Base-by-base conservation (phyloP, 1,140 invertebrate genomes). In the Drosophila serrata region DNA sequence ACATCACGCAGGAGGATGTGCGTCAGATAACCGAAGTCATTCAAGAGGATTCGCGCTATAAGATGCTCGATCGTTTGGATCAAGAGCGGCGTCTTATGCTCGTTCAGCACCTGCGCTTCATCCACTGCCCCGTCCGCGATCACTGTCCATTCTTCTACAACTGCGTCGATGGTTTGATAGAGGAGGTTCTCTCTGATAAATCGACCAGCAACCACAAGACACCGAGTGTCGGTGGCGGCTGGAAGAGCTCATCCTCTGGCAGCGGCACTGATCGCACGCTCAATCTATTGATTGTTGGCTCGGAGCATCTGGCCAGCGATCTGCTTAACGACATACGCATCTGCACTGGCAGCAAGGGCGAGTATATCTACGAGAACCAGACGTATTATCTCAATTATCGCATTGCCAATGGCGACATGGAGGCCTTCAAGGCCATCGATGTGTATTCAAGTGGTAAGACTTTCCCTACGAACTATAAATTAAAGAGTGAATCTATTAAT, bases 51-150 rank as follows among this genome's bases (percentile, higher is more conserved):
- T 97, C 97, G 82, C 96, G 97, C 95, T 99, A 98, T 92, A 98
- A 98, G 94, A 96, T 97, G 84, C 94, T 99, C 84, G 97, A 98
- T 93, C 94, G 97, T 73, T 94, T 99, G 82, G 98, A 99, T 93
- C 98, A 99, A 93, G 98, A 99, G 87, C 94, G 98, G 73, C 98
- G 98, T 90, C 93, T 99, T 63, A 98, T 99, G 95, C 94, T 99
- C 27, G 97, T 99, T 72, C 98, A 98, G 92, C 98, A 99, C 93
- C 93, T 99, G 29, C 98, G 98, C 55, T 99, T 99, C 93, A 96
- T 99, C 48, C 98, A 99, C 93, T 98, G 97, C 93, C 98, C 98
- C 13, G 97, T 98, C 87, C 94, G 97, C 35, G 98, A 99, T 92
- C 97, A 98, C 92, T 99, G 98, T 92, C 98, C 97, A 22, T 97